Base-by-base conservation (phyloP, 1,140 invertebrate genomes). In the Heliconius melpomene region DNA sequence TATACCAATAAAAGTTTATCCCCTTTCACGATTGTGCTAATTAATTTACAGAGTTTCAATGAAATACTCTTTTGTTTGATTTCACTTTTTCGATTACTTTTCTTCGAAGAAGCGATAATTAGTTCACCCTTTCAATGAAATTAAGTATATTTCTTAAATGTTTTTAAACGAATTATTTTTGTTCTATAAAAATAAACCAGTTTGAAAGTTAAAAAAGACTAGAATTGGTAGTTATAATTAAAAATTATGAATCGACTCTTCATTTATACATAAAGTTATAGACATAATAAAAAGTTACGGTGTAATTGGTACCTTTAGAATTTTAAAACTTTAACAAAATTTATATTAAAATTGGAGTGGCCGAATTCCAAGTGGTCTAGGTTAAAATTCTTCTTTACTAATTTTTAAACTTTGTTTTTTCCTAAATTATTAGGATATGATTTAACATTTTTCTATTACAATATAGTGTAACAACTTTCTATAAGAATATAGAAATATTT, bases 51-150 rank as follows among this genome's bases (percentile, higher is more conserved):
- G 26, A 66, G 60, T 23, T 26, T 26, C 11, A 66, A 66, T 66
- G n/a, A 66, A 66, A 66, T 66, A 16, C 9, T 60, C 54, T 23
- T 60, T 60, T 60, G 54, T 60, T 60, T 60, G n/a, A 60, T 60
- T 60, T 60, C 2, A 26, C n/a, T 29, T 29, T 66, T 29, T 29
- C 60, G 11, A 16, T 29, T 29, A 29, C 11, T 66, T 66, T 29
- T 66, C 26, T 29, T 66, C 60, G 60, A 66, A 66, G 23, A 16
- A 66, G 60, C 60, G 60, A 66, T 66, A 66, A 66, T 29, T 66
- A 66, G 11, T 66, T 66, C 26, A 66, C 60, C 13, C 26, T 66
- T 66, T 66, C 60, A 26, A 66, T 46, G 26, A 7, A 66, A 66
- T 26, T 29, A 29, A 66, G 26, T 5, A 66, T 66, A 66, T 66